Conservation (phyloP, 2,113 vertebrate genomes). For the Pantherophis guttatus region DNA sequence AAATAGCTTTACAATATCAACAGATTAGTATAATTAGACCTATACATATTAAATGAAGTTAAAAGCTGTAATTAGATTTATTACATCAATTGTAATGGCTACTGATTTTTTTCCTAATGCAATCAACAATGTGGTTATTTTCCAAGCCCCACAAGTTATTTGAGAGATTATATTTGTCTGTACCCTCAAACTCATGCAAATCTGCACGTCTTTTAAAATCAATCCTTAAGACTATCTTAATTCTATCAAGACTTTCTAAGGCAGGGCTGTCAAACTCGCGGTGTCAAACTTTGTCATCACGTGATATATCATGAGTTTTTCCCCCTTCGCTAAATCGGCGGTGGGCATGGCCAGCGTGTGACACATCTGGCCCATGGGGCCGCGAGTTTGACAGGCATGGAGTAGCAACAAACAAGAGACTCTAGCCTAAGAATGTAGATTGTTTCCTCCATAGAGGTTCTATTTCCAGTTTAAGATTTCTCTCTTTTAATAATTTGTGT, state of each 20-base stretch:
- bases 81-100: not conserved
- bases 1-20: not conserved
- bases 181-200: not conserved
- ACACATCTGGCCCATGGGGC: no score
- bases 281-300: no score
- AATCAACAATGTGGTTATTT: not conserved
- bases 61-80: not conserved
- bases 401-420: not conserved
- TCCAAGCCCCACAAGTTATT: not conserved
- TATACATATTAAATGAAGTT: not conserved
- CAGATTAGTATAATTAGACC: not conserved
- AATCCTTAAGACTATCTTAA: not conserved
- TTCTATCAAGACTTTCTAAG: not conserved
- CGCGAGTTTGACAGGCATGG: not conserved
- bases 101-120: not conserved
- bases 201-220: not conserved
- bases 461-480: not conserved
- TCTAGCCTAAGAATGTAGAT: not conserved
- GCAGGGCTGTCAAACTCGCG: no score
- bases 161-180: not conserved
- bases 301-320: no score
- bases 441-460: not conserved
- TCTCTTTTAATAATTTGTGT: not conserved
- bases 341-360: no score
- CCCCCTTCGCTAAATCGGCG: no score